Evolutionary conservation across 2,113 vertebrate species (phyloP).

Genomic region (Istiophorus platypterus): DNA sequence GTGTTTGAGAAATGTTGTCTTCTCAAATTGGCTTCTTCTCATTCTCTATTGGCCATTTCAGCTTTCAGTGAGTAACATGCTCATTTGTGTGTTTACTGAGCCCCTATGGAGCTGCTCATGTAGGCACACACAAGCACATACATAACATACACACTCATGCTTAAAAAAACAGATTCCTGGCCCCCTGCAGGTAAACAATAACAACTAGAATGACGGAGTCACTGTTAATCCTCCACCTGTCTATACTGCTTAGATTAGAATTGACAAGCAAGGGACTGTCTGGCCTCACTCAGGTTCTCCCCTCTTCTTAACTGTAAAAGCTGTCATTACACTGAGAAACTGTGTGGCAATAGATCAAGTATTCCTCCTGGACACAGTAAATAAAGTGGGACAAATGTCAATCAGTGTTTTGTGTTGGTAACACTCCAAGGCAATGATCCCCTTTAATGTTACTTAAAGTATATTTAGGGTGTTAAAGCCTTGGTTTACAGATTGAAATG

Average conservation of each 20-base stretch:
- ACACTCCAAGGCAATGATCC: background rate
- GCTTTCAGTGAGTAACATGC: slow-evolving; percentile 1
- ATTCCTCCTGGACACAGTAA: slow-evolving; percentile 18
- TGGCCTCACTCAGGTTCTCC: slow-evolving; percentile 12
- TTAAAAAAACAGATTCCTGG: slow-evolving; percentile 10
- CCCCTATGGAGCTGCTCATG: background rate
- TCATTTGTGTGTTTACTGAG: slow-evolving; percentile 24
- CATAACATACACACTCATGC: background rate
- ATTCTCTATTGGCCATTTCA: slow-evolving; percentile 11
- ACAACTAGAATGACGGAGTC: slow-evolving; percentile 39
- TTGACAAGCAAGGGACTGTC: slow-evolving; percentile 1
- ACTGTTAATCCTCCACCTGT: slow-evolving; percentile 64
- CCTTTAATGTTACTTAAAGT: slow-evolving; percentile 13
- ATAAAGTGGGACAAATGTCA: slow-evolving; percentile 10
- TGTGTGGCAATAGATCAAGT: background rate
- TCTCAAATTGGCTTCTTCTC: background rate
- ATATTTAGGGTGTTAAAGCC: slow-evolving; percentile 5
- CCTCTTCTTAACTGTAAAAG: background rate
- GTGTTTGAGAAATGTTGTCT: too few relatives aligned
- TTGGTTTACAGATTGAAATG: slow-evolving; percentile 28
- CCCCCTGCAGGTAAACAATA: slow-evolving; percentile 19
- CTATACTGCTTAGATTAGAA: slow-evolving; percentile 23
- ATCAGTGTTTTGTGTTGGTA: slow-evolving; percentile 11
- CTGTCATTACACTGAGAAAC: slow-evolving; percentile 28
- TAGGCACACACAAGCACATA: slow-evolving; percentile 12